Conservation (phyloP, 2,888 invertebrate species). For the Iselma pallidipennis region DNA sequence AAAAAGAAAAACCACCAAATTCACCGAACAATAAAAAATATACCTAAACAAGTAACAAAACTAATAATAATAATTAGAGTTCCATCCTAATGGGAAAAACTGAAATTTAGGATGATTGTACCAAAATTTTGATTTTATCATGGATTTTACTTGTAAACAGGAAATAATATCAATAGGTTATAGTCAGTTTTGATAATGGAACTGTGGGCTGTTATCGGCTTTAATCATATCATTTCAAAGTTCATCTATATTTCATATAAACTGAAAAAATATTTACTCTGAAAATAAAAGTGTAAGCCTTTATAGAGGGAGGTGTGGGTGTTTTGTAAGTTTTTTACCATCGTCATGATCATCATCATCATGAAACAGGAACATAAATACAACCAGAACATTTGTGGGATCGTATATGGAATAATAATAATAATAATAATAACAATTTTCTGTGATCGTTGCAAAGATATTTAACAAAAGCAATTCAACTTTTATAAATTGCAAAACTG, state of each 20-base stretch:
- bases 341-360: background rate
- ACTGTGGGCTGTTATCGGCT: background rate
- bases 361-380: background rate
- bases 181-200: background rate
- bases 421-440: constrained; percentile 15
- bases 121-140: background rate
- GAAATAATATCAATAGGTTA: background rate
- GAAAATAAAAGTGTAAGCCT: no score
- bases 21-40: background rate
- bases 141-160: background rate
- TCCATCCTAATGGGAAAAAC: no score
- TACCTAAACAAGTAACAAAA: no score
- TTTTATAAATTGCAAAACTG: constrained; percentile 26
- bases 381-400: background rate
- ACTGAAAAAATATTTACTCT: no score
- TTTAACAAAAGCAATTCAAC: constrained; percentile 18
- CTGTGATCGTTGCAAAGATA: constrained; percentile 14
- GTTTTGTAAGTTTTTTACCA: no score
- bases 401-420: background rate
- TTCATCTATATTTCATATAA: background rate
- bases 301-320: no score
- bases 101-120: no score
- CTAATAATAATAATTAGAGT: no score
- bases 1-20: background rate
- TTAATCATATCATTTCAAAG: background rate